Evolutionary conservation across 2,888 invertebrate genomes (phyloP).

Genomic region (Microctonus hyperodae): DNA sequence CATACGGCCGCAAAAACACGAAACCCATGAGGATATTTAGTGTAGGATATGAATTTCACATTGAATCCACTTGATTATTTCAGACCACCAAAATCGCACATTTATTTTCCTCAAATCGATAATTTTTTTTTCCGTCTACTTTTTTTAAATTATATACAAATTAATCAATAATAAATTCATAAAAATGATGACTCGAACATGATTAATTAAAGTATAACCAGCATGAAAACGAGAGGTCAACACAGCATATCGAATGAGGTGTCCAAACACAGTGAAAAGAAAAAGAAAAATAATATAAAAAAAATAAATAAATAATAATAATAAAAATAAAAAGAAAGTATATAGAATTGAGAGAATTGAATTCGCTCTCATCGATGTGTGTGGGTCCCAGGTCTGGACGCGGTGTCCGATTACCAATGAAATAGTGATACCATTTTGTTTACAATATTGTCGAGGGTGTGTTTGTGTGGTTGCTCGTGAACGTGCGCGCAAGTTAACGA

Average conservation of each 20-base stretch:
- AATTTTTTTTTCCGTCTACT: slow-evolving; percentile 16
- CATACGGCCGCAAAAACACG: slow-evolving; percentile 49
- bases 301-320: slow-evolving; percentile 10
- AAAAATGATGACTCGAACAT: slow-evolving; percentile 6
- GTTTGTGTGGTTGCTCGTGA: slow-evolving; percentile 31
- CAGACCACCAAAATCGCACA: slow-evolving; percentile 24
- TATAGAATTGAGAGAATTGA: slow-evolving; percentile 29
- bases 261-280: background rate
- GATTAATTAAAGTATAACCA: slow-evolving; percentile 25
- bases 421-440: slow-evolving; percentile 63
- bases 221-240: slow-evolving; percentile 17
- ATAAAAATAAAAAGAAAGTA: slow-evolving; percentile 25
- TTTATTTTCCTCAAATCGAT: slow-evolving; percentile 8
- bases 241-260: slow-evolving; percentile 6
- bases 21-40: slow-evolving; percentile 38
- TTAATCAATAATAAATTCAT: background rate
- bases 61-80: background rate
- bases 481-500: slow-evolving; percentile 41
- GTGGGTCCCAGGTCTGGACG: slow-evolving; percentile 53
- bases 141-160: background rate
- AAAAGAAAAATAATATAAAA: slow-evolving; percentile 18
- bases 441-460: slow-evolving; percentile 61
- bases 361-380: slow-evolving; percentile 48
- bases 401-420: slow-evolving; percentile 62
- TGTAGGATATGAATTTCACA: slow-evolving; percentile 27